phyloP scores from a whole-genome alignment of 2,888 invertebrate genomes.

The Ornithoptera priamus region DNA sequence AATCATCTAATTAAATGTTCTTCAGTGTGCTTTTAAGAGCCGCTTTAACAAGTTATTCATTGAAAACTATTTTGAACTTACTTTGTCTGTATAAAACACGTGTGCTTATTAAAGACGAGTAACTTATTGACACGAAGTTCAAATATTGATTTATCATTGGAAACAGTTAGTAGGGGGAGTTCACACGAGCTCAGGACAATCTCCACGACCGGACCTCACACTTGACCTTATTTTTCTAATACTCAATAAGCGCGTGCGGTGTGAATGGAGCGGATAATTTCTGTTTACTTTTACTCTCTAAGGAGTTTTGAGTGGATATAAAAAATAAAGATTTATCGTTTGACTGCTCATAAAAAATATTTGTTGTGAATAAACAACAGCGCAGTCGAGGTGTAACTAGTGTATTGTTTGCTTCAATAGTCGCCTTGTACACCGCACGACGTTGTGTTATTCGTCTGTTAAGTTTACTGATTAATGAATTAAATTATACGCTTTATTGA shows the following conservation, averaged over 20 bases:
- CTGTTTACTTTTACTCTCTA: constrained; percentile 70
- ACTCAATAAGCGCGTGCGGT: constrained; percentile 57
- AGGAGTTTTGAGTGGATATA: constrained; percentile 58
- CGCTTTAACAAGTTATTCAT: background rate
- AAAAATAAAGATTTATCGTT: constrained; percentile 60
- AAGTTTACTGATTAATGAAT: background rate
- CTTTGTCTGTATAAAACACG: background rate
- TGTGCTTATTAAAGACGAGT: constrained; percentile 4
- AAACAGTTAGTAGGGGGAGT: constrained; percentile 31
- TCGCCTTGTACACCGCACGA: constrained; percentile 23
- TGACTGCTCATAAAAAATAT: constrained; percentile 52
- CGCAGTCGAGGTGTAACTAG: constrained; percentile 48
- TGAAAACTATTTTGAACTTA: background rate
- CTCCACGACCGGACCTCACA: constrained; percentile 22
- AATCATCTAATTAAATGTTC: background rate
- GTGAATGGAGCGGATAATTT: constrained; percentile 73
- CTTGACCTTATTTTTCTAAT: constrained; percentile 43
- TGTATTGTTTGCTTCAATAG: constrained; percentile 38
- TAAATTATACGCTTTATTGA: background rate
- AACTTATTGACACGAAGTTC: constrained; percentile 4
- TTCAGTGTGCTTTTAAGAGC: background rate
- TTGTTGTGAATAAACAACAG: constrained; percentile 54
- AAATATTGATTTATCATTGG: constrained; percentile 31
- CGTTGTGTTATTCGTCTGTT: background rate
- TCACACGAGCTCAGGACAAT: constrained; percentile 33